Percentiles rank a stretch among this genome's conserved stretches.
Conservation (phyloP, 2,888 invertebrate genomes). For the Vesta saturnalis region DNA sequence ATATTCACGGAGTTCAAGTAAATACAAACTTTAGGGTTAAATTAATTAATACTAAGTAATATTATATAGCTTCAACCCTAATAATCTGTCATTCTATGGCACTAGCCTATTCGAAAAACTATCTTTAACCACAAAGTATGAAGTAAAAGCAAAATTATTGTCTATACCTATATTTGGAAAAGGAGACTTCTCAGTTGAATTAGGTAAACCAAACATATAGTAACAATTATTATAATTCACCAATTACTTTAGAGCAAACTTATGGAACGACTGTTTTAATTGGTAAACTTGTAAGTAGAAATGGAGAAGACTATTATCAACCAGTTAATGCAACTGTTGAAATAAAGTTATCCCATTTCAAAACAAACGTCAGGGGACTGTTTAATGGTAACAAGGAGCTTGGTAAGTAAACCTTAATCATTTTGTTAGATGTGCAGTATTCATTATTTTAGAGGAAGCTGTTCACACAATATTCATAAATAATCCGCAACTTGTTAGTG, state of each 20-base stretch:
- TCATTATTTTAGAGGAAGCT: no score
- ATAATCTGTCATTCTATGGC: neutral
- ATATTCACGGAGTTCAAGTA: conserved; percentile 38
- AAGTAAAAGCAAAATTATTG: neutral
- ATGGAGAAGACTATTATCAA: neutral
- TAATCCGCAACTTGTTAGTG: conserved; percentile 44
- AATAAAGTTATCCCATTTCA: no score
- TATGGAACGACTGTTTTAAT: neutral
- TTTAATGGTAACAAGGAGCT: no score
- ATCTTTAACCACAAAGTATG: neutral
- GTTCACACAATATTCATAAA: no score
- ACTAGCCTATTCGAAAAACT: neutral
- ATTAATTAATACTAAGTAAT: neutral
- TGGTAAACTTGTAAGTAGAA: neutral
- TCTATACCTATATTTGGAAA: neutral
- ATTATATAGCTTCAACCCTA: neutral
- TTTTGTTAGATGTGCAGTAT: no score
- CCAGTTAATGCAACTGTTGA: neutral
- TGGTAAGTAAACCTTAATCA: no score
- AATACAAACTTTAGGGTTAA: neutral
- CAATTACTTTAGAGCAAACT: neutral
- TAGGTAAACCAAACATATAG: neutral
- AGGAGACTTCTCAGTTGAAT: neutral
- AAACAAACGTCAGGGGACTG: no score
- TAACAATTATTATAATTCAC: no score